Conservation (phyloP, 2,888 invertebrate species). For the Nomada fucata region DNA sequence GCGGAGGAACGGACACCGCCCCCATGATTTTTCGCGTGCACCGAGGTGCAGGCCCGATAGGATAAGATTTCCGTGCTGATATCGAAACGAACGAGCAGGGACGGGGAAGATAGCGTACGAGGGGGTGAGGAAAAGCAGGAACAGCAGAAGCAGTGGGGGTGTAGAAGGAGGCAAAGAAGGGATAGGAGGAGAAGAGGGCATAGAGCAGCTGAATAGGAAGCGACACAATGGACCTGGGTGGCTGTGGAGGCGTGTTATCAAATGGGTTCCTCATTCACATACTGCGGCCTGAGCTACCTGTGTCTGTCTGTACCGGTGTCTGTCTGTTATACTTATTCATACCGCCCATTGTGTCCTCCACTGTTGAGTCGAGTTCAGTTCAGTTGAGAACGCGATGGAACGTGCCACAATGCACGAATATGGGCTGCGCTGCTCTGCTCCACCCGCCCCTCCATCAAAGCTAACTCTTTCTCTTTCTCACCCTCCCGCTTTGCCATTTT, state of each 20-base stretch:
- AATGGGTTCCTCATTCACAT: conserved; percentile 85
- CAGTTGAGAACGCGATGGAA: conserved; percentile 84
- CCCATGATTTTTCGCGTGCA: conserved; percentile 45
- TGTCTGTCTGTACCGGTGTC: conserved; percentile 83
- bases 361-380: conserved; percentile 84
- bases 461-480: conserved; percentile 60
- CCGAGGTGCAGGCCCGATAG: conserved; percentile 60
- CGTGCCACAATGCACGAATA: conserved; percentile 84
- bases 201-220: conserved; percentile 84
- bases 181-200: conserved; percentile 77
- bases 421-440: conserved; percentile 81
- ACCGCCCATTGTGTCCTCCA: conserved; percentile 83
- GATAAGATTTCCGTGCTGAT: conserved; percentile 78
- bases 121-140: conserved; percentile 57
- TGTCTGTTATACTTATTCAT: conserved; percentile 84
- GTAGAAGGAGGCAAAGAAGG: conserved; percentile 58
- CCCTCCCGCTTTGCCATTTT: conserved; percentile 69
- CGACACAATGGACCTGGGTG: conserved; percentile 84
- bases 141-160: conserved; percentile 53
- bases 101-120: conserved; percentile 56
- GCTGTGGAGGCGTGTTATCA: conserved; percentile 84
- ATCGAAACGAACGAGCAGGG: conserved; percentile 65
- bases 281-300: conserved; percentile 83
- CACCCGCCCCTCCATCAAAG: conserved; percentile 68
- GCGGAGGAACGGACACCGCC: neutral